A percentile compares a stretch with the other conserved stretches of the same genome.
Evolutionary conservation across 2,888 invertebrate species (phyloP).

Genomic region (Branchipolynoe longqiensis): DNA sequence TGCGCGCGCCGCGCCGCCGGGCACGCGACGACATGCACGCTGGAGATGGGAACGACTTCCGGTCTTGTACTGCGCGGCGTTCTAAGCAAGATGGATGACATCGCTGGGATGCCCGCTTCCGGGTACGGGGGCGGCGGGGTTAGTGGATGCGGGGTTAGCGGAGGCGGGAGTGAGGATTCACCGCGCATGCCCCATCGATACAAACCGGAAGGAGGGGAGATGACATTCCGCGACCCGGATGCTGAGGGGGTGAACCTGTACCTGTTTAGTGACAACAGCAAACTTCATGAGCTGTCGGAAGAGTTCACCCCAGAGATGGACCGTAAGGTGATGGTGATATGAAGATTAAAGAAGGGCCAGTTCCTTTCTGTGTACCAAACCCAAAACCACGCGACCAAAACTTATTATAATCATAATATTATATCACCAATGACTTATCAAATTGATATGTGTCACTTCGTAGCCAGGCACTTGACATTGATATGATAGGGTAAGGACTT

Average conservation of each 20-base stretch:
- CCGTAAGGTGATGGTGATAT: constrained; percentile 45
- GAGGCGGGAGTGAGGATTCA: background rate
- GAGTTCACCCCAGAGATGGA: constrained; percentile 41
- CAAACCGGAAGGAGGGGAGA: constrained; percentile 46
- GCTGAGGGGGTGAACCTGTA: constrained; percentile 40
- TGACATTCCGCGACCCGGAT: background rate
- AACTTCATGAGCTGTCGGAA: constrained; percentile 19
- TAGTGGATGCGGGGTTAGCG: background rate
- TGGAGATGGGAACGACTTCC: constrained; percentile 49
- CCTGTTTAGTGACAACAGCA: constrained; percentile 41
- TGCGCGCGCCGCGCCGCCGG: background rate
- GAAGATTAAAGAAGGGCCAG: background rate
- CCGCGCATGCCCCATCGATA: background rate
- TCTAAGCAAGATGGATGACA: constrained; percentile 43
- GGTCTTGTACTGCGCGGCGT: constrained; percentile 37
- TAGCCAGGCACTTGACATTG: too few relatives aligned
- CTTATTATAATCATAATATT: too few relatives aligned
- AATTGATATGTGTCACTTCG: too few relatives aligned
- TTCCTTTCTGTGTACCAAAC: too few relatives aligned
- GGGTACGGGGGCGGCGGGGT: background rate
- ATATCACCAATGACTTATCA: too few relatives aligned
- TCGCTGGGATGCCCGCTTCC: background rate
- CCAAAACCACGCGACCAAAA: too few relatives aligned
- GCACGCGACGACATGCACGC: constrained; percentile 35
- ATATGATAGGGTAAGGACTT: too few relatives aligned